Evolutionary conservation across 2,113 vertebrate genomes (phyloP), one percentile per base, ranked within the genome.

Genomic region (Zootoca vivipara): DNA sequence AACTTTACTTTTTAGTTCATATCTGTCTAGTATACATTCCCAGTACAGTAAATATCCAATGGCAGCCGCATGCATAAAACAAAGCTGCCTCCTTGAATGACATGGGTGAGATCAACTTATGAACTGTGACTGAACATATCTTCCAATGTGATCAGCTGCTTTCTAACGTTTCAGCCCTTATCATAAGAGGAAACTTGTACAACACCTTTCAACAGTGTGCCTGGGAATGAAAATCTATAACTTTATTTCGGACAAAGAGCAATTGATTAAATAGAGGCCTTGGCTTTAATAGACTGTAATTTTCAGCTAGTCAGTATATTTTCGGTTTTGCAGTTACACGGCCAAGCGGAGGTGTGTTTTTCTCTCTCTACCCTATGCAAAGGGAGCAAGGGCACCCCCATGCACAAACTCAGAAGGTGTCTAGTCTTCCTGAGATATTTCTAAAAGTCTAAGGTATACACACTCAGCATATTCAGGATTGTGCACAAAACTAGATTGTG

Each of bases 91-190:
- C 35, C 80, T 88, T 77, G 80, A 88, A 83, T 75, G 73, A 88
- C 8, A 77, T 15, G 58, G 30, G 40, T 22, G 22, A 67, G 72
- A 77, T 83, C 72, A 88, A 35, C 64, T 78, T 83, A 67, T 86
- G 85, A 78, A 86, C 85, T 86, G 85, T 86, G 38, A 35, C 38
- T 78, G 85, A 78, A 46, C 58, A n/a, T 67, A 86, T 64, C 84
- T 64, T 85, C 35, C 56, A 40, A 58, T 65, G 35, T n/a, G 72
- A 77, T 78, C 73, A 42, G 33, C 58, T 20, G 67, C 38, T 30
- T 85, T 85, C 84, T 86, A 67, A 78, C 16, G 38, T 86, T 86
- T 86, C 74, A 65, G 58, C n/a, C 28, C 26, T 46, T 86, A 78
- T 77, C 83, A 85, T 78, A 78, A 86, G 78, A 67, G 58, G 35